These are phyloP conservation scores for Hypolimnas misippus DNA, from an alignment of 2,888 invertebrate species.

Conservation along the genomic window DNA sequence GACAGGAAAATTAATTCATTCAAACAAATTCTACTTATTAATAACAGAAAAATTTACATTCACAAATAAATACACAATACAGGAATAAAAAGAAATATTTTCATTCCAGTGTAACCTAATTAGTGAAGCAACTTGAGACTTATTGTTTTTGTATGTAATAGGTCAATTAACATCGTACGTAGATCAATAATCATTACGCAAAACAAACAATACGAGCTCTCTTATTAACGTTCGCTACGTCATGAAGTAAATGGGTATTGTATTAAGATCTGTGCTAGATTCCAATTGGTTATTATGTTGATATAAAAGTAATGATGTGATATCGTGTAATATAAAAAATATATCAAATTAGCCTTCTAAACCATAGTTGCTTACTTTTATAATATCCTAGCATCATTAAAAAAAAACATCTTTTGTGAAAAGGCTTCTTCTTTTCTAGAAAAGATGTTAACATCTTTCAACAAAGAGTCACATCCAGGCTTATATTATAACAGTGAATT, in stretches of 20 bases:
- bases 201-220: constrained; percentile 12
- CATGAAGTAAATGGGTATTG: neutral
- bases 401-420: no score
- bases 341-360: no score
- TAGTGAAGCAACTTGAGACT: neutral
- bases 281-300: neutral
- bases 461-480: no score
- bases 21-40: no score
- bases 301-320: neutral
- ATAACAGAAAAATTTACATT: neutral
- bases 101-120: neutral
- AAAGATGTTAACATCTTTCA: no score
- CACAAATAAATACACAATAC: neutral
- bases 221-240: constrained; percentile 6
- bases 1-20: no score
- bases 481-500: no score
- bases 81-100: neutral
- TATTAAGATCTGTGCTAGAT: neutral
- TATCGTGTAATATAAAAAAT: neutral
- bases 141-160: constrained; percentile 6
- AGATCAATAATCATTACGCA: constrained; percentile 11
- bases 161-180: neutral
- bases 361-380: no score
- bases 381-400: no score
- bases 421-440: no score